These are phyloP conservation scores for Bembecia ichneumoniformis DNA, from an alignment of 2,888 invertebrate species.

Conservation along the genomic window DNA sequence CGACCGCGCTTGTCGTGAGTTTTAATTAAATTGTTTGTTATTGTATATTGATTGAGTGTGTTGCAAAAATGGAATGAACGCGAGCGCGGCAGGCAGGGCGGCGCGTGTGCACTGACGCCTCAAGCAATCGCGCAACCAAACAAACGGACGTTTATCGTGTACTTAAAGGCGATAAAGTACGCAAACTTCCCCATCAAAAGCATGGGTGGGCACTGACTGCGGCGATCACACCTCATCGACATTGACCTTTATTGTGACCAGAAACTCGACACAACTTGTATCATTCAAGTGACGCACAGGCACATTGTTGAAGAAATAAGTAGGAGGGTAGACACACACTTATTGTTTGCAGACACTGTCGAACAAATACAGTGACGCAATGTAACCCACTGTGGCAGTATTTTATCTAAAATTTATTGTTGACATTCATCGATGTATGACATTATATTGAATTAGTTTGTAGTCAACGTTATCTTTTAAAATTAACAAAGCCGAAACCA, in stretches of 20 bases:
- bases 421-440: no score
- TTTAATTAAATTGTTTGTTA: constrained; percentile 27
- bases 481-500: no score
- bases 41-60: constrained; percentile 28
- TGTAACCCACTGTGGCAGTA: constrained; percentile 24
- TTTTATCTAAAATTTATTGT: no score
- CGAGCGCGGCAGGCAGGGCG: constrained; percentile 4
- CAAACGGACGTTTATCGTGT: constrained; percentile 43
- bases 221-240: constrained; percentile 31
- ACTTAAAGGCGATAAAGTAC: constrained; percentile 41
- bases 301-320: constrained; percentile 22
- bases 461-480: no score
- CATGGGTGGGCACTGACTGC: constrained; percentile 20
- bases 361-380: constrained; percentile 27
- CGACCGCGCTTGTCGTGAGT: constrained; percentile 23
- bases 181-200: constrained; percentile 43
- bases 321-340: constrained; percentile 23
- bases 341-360: constrained; percentile 20
- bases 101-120: constrained; percentile 1
- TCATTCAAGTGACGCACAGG: no score
- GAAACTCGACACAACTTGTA: background rate
- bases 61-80: constrained; percentile 8
- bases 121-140: constrained; percentile 1
- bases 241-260: constrained; percentile 41
- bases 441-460: no score